Percentiles rank a stretch among this genome's conserved stretches.
These are phyloP conservation scores for Drosophila fuyamai DNA, from an alignment of 1,140 invertebrate species.

Conservation along the genomic window DNA sequence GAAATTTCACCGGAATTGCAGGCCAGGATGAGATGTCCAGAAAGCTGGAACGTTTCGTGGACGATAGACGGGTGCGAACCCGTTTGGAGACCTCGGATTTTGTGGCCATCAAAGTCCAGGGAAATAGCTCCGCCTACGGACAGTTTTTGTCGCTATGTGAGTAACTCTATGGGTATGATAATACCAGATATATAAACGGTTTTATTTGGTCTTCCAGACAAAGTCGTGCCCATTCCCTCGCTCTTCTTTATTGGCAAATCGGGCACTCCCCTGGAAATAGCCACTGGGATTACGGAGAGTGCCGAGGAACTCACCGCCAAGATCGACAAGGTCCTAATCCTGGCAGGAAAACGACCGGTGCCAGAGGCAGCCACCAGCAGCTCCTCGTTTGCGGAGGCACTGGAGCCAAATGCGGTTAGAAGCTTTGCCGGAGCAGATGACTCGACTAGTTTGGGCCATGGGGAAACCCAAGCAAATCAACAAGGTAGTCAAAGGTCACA, in stretches of 20 bases:
- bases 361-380: constrained; percentile 59
- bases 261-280: constrained; percentile 91
- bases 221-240: constrained; percentile 92
- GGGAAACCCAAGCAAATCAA: neutral
- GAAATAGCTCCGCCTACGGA: constrained; percentile 89
- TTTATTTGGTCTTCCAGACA: constrained; percentile 86
- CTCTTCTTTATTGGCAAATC: constrained; percentile 93
- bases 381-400: neutral
- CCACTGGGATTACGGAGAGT: constrained; percentile 86
- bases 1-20: constrained; percentile 66
- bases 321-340: constrained; percentile 85
- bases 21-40: constrained; percentile 89
- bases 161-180: constrained; percentile 2
- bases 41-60: constrained; percentile 87
- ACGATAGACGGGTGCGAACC: constrained; percentile 85
- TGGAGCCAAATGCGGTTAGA: constrained; percentile 6
- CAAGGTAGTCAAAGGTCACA: neutral
- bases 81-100: constrained; percentile 87
- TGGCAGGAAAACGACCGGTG: constrained; percentile 66
- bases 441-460: constrained; percentile 1
- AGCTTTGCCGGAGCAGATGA: constrained; percentile 57
- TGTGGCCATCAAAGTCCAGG: constrained; percentile 90
- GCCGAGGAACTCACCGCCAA: constrained; percentile 85
- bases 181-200: neutral
- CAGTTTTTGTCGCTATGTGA: constrained; percentile 95